phyloP scores from a whole-genome alignment of 2,797 vertebrate species.

The Schizopygopsis pylzovi region DNA sequence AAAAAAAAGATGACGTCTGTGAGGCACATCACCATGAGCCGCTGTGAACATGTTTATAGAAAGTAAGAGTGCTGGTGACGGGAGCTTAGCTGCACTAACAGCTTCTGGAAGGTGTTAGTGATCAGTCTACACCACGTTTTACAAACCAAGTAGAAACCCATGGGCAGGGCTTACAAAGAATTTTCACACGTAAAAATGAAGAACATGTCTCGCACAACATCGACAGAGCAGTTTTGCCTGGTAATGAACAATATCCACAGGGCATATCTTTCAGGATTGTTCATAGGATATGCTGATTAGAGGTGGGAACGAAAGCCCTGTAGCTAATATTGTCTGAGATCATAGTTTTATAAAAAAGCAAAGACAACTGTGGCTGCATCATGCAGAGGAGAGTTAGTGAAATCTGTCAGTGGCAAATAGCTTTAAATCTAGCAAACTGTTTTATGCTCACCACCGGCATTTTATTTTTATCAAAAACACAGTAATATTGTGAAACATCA shows the following conservation, averaged over 20 bases:
- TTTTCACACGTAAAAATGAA: conserved; percentile 12
- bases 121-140: conserved; percentile 32
- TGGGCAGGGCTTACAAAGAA: conserved; percentile 34
- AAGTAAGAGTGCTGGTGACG: not conserved
- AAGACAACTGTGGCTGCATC: not conserved
- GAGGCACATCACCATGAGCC: not conserved
- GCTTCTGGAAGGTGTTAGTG: conserved; percentile 29
- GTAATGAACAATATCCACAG: conserved; percentile 48
- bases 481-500: not conserved
- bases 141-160: conserved; percentile 42
- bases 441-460: not conserved
- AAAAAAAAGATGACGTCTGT: conserved; percentile 7
- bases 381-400: not conserved
- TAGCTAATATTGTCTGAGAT: conserved; percentile 5
- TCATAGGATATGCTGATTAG: conserved; percentile 43
- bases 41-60: not conserved
- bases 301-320: conserved; percentile 36
- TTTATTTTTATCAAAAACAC: not conserved
- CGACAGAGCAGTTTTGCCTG: conserved; percentile 50
- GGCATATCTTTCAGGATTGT: conserved; percentile 48
- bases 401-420: not conserved
- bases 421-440: not conserved
- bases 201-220: conserved; percentile 45
- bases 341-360: not conserved
- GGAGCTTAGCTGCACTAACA: conserved; percentile 19